Conservation (phyloP, 1,140 invertebrate genomes). For the Lasioglossum baleicum region DNA sequence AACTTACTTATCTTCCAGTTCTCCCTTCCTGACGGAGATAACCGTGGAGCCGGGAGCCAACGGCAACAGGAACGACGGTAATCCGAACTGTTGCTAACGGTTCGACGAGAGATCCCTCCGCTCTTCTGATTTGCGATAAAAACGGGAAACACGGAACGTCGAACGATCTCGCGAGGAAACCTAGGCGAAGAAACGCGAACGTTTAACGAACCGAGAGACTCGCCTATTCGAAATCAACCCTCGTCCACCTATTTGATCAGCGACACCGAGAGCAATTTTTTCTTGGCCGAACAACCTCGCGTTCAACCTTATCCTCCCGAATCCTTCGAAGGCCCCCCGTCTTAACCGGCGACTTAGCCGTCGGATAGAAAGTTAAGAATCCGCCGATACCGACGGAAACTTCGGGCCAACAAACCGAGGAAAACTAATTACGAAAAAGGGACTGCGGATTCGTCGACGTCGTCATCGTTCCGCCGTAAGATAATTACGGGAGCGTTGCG, state of each 20-base stretch:
- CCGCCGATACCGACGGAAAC: slow-evolving; percentile 15
- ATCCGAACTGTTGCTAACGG: background rate
- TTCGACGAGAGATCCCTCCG: background rate
- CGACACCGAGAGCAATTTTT: background rate
- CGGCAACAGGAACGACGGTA: background rate
- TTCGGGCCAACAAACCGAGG: slow-evolving; percentile 18
- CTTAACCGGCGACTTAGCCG: slow-evolving; percentile 7
- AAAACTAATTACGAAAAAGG: slow-evolving; percentile 57
- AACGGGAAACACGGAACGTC: background rate
- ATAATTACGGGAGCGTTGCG: slow-evolving; percentile 49
- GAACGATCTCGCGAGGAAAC: background rate
- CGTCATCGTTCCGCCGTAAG: slow-evolving; percentile 38
- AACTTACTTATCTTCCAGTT: slow-evolving; percentile 13
- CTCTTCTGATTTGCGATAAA: slow-evolving; percentile 8
- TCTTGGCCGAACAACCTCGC: background rate
- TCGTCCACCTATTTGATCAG: background rate
- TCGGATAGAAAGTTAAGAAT: slow-evolving; percentile 5
- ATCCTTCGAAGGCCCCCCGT: background rate
- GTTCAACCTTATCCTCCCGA: background rate
- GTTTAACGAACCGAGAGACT: background rate
- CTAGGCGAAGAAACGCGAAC: background rate
- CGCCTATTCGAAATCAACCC: background rate
- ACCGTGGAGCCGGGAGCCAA: background rate
- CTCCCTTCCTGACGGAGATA: background rate
- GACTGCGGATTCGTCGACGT: slow-evolving; percentile 28